These are phyloP conservation scores for Lasioglossum lativentre DNA, from an alignment of 2,888 invertebrate genomes.

Conservation along the genomic window DNA sequence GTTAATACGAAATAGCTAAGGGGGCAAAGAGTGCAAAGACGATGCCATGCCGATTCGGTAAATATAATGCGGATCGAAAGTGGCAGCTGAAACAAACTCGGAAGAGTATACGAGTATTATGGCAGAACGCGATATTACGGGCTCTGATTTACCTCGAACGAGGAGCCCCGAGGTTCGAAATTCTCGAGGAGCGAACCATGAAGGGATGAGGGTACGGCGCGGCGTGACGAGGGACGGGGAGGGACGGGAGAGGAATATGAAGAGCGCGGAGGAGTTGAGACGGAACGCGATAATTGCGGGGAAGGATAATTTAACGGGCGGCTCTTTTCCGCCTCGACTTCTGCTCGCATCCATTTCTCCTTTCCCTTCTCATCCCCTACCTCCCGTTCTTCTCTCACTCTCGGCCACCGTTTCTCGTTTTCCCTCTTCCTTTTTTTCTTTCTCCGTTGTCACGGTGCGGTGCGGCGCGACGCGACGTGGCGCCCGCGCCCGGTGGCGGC, in stretches of 20 bases:
- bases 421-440: constrained; percentile 22
- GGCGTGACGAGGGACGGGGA: constrained; percentile 9
- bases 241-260: constrained; percentile 60
- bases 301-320: constrained; percentile 76
- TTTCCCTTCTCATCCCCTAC: constrained; percentile 18
- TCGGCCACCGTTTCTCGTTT: neutral
- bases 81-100: constrained; percentile 35
- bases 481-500: constrained; percentile 5
- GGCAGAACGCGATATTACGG: constrained; percentile 54
- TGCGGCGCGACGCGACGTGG: neutral
- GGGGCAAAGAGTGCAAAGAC: neutral
- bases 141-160: constrained; percentile 54
- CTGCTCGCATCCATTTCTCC: constrained; percentile 56
- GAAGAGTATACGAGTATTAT: constrained; percentile 30
- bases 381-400: constrained; percentile 12
- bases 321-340: constrained; percentile 73
- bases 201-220: neutral
- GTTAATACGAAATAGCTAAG: neutral
- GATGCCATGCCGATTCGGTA: neutral
- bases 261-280: constrained; percentile 63
- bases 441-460: constrained; percentile 21
- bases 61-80: constrained; percentile 33
- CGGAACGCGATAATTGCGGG: constrained; percentile 74
- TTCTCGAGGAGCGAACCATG: constrained; percentile 16
- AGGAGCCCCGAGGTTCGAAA: constrained; percentile 30